phyloP scores from a whole-genome alignment of 2,888 invertebrate genomes.

The Eumacrocentrus americanus region DNA sequence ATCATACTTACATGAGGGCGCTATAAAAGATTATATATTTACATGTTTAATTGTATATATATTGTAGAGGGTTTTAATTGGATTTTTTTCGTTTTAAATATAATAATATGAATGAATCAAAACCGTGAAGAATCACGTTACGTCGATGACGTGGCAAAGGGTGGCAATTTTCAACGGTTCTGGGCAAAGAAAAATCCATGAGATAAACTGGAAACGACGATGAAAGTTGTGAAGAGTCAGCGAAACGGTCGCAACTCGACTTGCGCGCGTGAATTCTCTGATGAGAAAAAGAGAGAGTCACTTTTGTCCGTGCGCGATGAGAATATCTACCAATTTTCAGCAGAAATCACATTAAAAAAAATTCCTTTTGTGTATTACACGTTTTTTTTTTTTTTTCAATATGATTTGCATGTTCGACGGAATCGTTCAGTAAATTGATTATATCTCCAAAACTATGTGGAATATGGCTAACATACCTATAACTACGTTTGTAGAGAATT shows the following conservation, averaged over 20 bases:
- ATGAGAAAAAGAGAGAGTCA: slow-evolving; percentile 5
- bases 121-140: not conserved
- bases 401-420: no score
- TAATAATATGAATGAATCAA: not conserved
- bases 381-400: no score
- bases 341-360: no score
- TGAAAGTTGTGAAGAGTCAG: slow-evolving; percentile 15
- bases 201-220: not conserved
- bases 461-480: no score
- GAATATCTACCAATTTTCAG: not conserved
- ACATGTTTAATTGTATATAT: not conserved
- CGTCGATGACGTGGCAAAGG: not conserved
- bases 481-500: no score
- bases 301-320: not conserved
- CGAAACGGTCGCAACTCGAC: not conserved
- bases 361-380: no score
- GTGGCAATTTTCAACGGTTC: not conserved
- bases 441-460: no score
- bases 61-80: no score
- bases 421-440: no score
- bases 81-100: not conserved
- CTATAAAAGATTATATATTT: no score
- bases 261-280: not conserved
- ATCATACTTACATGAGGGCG: not conserved
- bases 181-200: not conserved